Percentiles rank a stretch among this genome's conserved stretches.
Evolutionary conservation across 2,113 vertebrate species (phyloP).

Genomic region (Nycticryphes semicollaris): DNA sequence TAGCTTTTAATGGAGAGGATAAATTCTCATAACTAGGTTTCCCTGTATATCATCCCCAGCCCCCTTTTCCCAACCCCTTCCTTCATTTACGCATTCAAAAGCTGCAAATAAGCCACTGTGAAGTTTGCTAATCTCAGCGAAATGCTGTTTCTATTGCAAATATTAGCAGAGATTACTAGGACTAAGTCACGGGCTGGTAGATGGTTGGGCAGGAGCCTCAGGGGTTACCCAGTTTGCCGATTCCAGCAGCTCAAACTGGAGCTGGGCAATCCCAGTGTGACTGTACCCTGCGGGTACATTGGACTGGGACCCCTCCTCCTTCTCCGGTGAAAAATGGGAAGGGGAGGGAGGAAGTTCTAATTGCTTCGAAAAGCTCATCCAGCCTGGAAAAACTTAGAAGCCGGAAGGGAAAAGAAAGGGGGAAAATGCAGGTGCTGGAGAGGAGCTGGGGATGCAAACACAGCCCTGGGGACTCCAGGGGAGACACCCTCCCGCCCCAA

Average conservation of each 20-base stretch:
- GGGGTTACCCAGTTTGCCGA: background rate
- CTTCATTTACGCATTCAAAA: background rate
- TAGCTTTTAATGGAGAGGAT: conserved; percentile 28
- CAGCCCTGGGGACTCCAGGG: background rate
- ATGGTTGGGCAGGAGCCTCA: background rate
- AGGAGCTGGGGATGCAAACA: background rate
- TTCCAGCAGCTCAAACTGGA: background rate
- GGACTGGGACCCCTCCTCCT: background rate
- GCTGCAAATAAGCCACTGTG: background rate
- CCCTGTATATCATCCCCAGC: background rate
- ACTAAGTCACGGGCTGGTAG: background rate
- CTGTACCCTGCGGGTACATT: background rate
- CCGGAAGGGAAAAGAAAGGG: background rate
- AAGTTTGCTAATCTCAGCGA: background rate
- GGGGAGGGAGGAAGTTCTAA: background rate
- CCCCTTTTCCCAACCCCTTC: background rate
- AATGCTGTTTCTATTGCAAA: conserved; percentile 22
- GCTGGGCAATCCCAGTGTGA: background rate
- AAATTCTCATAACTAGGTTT: conserved; percentile 22
- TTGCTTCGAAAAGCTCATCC: background rate
- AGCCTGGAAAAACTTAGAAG: background rate
- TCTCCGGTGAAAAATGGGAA: background rate
- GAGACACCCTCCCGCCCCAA: background rate
- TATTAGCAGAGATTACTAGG: background rate
- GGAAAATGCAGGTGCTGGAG: background rate